phyloP scores from a whole-genome alignment of 2,888 invertebrate genomes.

The Pseudoips prasinana region DNA sequence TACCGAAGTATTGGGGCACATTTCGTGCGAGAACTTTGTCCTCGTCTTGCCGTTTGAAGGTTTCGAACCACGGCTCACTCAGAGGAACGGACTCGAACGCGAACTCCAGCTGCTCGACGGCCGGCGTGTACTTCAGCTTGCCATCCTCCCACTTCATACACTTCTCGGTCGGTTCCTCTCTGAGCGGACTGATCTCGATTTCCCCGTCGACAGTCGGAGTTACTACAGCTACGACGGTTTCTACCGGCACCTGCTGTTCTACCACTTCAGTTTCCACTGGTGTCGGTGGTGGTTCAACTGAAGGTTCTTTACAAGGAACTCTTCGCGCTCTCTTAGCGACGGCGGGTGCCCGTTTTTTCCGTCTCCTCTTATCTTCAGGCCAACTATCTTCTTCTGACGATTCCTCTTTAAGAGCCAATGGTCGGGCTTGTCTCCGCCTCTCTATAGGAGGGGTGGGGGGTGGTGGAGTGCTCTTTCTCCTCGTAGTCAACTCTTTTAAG shows the following conservation, averaged over 20 bases:
- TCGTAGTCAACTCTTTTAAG: constrained; percentile 54
- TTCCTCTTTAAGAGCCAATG: constrained; percentile 69
- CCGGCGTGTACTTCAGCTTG: constrained; percentile 66
- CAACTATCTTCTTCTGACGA: constrained; percentile 74
- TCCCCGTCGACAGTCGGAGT: constrained; percentile 23
- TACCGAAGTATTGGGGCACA: constrained; percentile 81
- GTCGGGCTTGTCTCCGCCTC: constrained; percentile 61
- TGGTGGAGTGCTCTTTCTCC: constrained; percentile 58
- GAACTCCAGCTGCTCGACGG: constrained; percentile 84
- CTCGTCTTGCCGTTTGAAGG: constrained; percentile 89
- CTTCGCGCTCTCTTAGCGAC: constrained; percentile 44
- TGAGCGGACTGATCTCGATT: constrained; percentile 45
- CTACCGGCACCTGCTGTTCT: constrained; percentile 28
- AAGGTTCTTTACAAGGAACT: constrained; percentile 23
- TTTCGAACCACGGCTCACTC: constrained; percentile 90
- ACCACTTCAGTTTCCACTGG: constrained; percentile 20
- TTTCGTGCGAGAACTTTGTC: constrained; percentile 84
- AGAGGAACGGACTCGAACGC: constrained; percentile 89
- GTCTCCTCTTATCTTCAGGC: constrained; percentile 56
- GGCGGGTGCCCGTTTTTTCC: constrained; percentile 48
- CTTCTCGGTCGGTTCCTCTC: constrained; percentile 55
- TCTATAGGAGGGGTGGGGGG: constrained; percentile 56
- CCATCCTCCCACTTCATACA: constrained; percentile 78
- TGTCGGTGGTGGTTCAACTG: constrained; percentile 27
- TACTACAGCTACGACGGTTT: neutral